A percentile compares a stretch with the other conserved stretches of the same genome.
phyloP scores from a whole-genome alignment of 1,140 invertebrate genomes.

The Parasteatoda tepidariorum region DNA sequence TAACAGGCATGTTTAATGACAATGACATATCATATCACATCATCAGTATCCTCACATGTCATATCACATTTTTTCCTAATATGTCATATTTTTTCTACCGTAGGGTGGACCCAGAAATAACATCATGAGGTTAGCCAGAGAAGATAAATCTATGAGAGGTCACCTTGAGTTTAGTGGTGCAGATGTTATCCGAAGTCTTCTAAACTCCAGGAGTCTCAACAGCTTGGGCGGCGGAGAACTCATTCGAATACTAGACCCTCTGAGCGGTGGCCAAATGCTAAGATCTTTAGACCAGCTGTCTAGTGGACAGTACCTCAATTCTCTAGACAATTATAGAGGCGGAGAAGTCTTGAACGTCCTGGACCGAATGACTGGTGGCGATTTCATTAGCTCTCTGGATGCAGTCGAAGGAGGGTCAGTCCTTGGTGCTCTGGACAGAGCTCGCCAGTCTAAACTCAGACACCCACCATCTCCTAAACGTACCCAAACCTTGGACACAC shows the following conservation, averaged over 20 bases:
- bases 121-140: constrained; percentile 13
- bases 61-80: background rate
- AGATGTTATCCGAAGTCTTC: constrained; percentile 14
- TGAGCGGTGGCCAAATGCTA: constrained; percentile 18
- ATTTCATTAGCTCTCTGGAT: constrained; percentile 20
- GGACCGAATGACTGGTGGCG: constrained; percentile 23
- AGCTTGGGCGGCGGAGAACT: constrained; percentile 39
- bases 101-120: constrained; percentile 37
- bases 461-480: constrained; percentile 28
- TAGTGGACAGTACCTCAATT: background rate
- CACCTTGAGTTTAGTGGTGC: constrained; percentile 11
- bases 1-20: too few relatives aligned
- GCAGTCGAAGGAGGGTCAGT: background rate
- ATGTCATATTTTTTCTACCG: background rate
- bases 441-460: background rate
- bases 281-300: constrained; percentile 13
- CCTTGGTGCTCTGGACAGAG: constrained; percentile 21
- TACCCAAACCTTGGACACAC: constrained; percentile 35
- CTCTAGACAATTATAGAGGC: constrained; percentile 24
- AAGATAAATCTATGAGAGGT: constrained; percentile 18
- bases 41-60: background rate
- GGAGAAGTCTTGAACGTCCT: constrained; percentile 32
- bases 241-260: constrained; percentile 24
- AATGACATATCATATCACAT: too few relatives aligned
- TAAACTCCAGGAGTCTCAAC: constrained; percentile 22